These are phyloP conservation scores for Lacerta viridis DNA, from an alignment of 2,797 vertebrate genomes.

Conservation along the genomic window DNA sequence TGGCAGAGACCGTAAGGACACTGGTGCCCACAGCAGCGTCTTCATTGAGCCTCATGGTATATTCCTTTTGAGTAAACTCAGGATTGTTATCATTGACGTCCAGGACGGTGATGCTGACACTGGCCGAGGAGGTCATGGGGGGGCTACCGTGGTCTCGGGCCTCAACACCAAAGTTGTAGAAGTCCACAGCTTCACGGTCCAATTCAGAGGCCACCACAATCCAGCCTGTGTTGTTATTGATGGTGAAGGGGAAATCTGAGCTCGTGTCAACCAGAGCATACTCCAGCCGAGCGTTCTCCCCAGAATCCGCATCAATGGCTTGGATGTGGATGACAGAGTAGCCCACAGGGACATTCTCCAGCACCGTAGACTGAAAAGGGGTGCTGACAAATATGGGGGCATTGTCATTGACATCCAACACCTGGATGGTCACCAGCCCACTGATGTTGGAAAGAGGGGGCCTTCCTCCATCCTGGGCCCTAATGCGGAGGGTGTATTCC, in stretches of 20 bases:
- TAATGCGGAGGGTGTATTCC: constrained; percentile 91
- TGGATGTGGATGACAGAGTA: constrained; percentile 95
- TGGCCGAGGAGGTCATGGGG: constrained; percentile 90
- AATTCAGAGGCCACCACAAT: constrained; percentile 91
- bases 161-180: constrained; percentile 93
- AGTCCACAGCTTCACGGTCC: constrained; percentile 92
- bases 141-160: constrained; percentile 91
- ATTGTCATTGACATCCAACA: constrained; percentile 94
- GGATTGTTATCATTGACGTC: constrained; percentile 98
- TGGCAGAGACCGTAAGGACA: constrained; percentile 92
- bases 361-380: constrained; percentile 93
- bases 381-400: constrained; percentile 97
- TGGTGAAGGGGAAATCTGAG: constrained; percentile 88
- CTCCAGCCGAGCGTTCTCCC: constrained; percentile 90
- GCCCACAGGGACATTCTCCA: constrained; percentile 93
- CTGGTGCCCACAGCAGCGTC: constrained; percentile 94
- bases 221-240: constrained; percentile 96
- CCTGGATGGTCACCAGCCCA: constrained; percentile 92
- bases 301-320: constrained; percentile 93
- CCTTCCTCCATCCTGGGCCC: constrained; percentile 94
- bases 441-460: constrained; percentile 96
- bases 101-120: constrained; percentile 91
- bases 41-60: constrained; percentile 92
- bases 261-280: constrained; percentile 88
- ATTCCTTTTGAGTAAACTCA: constrained; percentile 91